A percentile compares a stretch with the other conserved stretches of the same genome.
Evolutionary conservation across 1,140 invertebrate genomes (phyloP).

Genomic region (Apis laboriosa): DNA sequence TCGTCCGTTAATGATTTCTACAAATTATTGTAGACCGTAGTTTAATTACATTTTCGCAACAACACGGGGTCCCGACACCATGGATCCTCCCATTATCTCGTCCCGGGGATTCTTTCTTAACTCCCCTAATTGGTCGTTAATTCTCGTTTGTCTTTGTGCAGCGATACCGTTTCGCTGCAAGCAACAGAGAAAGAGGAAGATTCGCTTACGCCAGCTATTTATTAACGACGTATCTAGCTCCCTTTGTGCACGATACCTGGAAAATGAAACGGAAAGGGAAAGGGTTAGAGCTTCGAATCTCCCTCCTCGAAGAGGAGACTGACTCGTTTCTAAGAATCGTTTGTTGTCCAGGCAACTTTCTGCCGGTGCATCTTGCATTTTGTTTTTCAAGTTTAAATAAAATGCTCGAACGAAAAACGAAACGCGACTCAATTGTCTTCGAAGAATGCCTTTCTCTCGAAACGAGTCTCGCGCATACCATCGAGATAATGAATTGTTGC

Average conservation of each 20-base stretch:
- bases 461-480: not conserved
- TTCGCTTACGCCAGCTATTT: conserved; percentile 11
- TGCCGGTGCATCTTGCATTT: not conserved
- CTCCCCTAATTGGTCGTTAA: conserved; percentile 56
- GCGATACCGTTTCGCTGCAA: not conserved
- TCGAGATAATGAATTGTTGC: conserved; percentile 20
- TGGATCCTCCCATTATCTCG: conserved; percentile 43
- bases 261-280: not conserved
- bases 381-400: conserved; percentile 3
- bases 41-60: conserved; percentile 54
- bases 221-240: not conserved
- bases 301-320: not conserved
- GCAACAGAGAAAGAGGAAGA: not conserved
- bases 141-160: conserved; percentile 35
- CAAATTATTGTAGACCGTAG: conserved; percentile 48
- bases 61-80: conserved; percentile 14
- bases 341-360: not conserved
- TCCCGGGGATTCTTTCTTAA: conserved; percentile 44
- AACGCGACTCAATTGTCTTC: conserved; percentile 29
- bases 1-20: conserved; percentile 52
- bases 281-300: not conserved
- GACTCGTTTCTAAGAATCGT: not conserved
- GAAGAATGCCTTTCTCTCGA: not conserved
- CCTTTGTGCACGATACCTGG: not conserved
- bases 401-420: not conserved